Base-by-base conservation (phyloP, 2,113 vertebrate genomes). In the Bucco capensis region DNA sequence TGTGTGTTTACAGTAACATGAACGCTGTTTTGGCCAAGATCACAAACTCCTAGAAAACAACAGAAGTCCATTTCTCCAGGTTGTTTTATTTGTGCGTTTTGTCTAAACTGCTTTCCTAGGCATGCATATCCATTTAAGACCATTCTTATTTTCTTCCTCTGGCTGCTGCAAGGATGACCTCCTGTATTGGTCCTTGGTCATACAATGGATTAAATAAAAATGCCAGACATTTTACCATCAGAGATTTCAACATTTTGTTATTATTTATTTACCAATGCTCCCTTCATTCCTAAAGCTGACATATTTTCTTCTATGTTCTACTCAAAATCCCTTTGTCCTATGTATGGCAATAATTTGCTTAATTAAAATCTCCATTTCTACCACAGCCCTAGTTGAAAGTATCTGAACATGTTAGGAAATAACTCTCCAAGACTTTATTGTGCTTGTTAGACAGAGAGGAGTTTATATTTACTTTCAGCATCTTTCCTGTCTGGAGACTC, bases 401-500 rank as follows among this genome's bases (percentile, higher is more conserved):
- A 74, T 88, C 16, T 33, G 57, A 86, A 92, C 17, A 37, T 0
- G 6, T 10, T 25, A 83, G 79, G n/a, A 47, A 83, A 85, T 61
- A 70, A 31, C 31, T 83, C 25, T 61, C 24, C 28, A 71, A 54
- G 54, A 65, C 37, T 69, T 61, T n/a, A n/a, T 6, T 53, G 12
- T 27, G 56, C 24, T 83, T 46, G 69, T 91, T 60, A 94, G 31
- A 77, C 9, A 80, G 42, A 51, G 44, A 92, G 12, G 46, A 93
- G 73, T 88, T 64, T 67, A 81, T 15, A 85, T 96, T 97, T 97
- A 99, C 99, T 99, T 96, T 99, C 98, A 40, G 99, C 98, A 31
- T 99, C 99, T 95, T 98, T 99, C 54, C 98, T 96, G 96, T 99
- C 99, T 3, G 96, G 97, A 24, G 98, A 98, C 2, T 99, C 98